phyloP scores from a whole-genome alignment of 2,888 invertebrate species.

The Podabrus alpinus region DNA sequence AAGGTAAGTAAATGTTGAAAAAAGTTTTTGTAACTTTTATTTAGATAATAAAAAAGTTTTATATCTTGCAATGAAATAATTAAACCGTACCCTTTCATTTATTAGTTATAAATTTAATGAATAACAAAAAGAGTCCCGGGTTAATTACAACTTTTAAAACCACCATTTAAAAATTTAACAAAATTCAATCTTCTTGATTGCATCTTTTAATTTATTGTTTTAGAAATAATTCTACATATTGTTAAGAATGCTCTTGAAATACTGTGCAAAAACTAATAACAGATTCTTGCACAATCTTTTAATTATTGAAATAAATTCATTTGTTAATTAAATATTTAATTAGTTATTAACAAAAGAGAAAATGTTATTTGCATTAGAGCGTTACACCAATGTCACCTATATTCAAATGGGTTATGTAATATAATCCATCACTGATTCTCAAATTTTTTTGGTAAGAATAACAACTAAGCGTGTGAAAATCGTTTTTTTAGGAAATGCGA shows the following conservation, averaged over 20 bases:
- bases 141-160: background rate
- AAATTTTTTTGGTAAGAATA: background rate
- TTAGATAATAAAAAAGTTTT: background rate
- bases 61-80: background rate
- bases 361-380: too few relatives aligned
- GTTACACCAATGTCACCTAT: too few relatives aligned
- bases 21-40: background rate
- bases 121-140: background rate
- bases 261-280: background rate
- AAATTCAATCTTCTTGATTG: constrained; percentile 5
- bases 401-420: too few relatives aligned
- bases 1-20: background rate
- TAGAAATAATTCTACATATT: background rate
- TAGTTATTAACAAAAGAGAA: background rate
- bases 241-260: background rate
- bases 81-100: background rate
- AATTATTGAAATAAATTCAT: background rate
- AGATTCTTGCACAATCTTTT: background rate
- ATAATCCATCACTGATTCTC: background rate
- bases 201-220: background rate
- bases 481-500: background rate
- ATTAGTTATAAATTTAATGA: background rate
- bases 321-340: background rate
- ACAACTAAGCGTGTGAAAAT: background rate
- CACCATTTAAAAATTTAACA: background rate